A percentile compares a stretch with the other conserved stretches of the same genome.
Evolutionary conservation across 1,140 invertebrate species (phyloP).

Genomic region (Drosophila subpulchrella): DNA sequence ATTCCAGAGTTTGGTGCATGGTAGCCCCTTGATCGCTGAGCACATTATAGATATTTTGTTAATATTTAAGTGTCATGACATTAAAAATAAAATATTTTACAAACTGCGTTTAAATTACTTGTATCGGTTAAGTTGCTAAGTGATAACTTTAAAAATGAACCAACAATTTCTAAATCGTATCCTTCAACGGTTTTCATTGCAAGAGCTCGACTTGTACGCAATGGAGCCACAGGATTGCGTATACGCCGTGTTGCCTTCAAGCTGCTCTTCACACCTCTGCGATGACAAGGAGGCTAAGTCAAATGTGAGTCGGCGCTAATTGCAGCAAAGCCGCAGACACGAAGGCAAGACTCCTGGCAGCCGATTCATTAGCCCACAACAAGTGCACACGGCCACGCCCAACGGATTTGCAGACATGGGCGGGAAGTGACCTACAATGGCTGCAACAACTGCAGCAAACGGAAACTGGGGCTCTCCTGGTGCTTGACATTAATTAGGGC

Average conservation of each 20-base stretch:
- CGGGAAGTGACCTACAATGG: constrained; percentile 17
- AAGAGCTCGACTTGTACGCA: too few relatives aligned
- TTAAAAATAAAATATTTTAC: too few relatives aligned
- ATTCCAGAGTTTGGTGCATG: too few relatives aligned
- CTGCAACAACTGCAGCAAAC: constrained; percentile 7
- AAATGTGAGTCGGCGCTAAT: constrained; percentile 39
- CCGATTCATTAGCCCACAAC: constrained; percentile 56
- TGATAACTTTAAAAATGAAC: too few relatives aligned
- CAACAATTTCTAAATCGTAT: too few relatives aligned
- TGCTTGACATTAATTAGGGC: constrained; percentile 61
- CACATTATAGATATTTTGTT: too few relatives aligned
- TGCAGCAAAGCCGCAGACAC: constrained; percentile 44
- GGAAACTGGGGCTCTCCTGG: constrained; percentile 11
- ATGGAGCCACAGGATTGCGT: neutral
- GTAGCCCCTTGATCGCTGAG: too few relatives aligned
- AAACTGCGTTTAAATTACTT: too few relatives aligned
- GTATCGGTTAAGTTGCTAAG: too few relatives aligned
- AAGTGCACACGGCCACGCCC: constrained; percentile 27
- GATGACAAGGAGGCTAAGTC: constrained; percentile 30
- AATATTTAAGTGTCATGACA: too few relatives aligned
- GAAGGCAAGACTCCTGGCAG: constrained; percentile 44
- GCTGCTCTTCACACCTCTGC: constrained; percentile 22
- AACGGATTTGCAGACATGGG: neutral
- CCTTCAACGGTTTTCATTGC: too few relatives aligned
- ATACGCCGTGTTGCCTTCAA: constrained; percentile 10